phyloP scores from a whole-genome alignment of 2,797 vertebrate species.

The Tympanoctomys barrerae region DNA sequence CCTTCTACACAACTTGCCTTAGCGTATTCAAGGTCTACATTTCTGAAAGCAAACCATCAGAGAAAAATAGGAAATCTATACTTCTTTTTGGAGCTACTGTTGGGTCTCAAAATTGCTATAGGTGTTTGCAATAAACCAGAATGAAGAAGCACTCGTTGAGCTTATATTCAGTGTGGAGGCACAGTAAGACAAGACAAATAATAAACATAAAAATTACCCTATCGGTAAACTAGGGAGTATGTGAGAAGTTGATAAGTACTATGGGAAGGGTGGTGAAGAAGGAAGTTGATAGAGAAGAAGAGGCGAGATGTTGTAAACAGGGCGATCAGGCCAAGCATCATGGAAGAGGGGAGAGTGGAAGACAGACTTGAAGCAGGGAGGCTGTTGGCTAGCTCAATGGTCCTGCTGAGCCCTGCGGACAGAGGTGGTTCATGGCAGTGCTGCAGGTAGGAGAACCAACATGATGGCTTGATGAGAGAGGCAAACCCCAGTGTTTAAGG shows the following conservation, averaged over 20 bases:
- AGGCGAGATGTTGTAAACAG: neutral
- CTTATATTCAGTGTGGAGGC: neutral
- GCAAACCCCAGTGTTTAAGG: neutral
- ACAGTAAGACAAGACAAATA: neutral
- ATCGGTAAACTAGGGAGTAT: neutral
- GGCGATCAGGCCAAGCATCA: neutral
- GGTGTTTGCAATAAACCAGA: neutral
- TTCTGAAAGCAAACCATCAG: neutral
- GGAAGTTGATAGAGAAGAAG: neutral
- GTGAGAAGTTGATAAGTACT: neutral
- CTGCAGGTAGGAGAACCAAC: neutral
- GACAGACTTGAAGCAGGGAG: neutral
- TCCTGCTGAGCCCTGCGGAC: neutral
- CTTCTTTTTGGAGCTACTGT: neutral
- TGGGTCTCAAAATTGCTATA: neutral
- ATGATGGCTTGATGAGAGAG: neutral
- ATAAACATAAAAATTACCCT: neutral
- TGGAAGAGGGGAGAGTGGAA: neutral
- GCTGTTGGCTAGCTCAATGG: neutral
- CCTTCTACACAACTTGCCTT: neutral
- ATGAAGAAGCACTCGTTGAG: neutral
- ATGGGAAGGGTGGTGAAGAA: neutral
- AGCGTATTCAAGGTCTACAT: neutral
- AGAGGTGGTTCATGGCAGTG: neutral
- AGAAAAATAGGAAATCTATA: neutral